Evolutionary conservation across 1,140 invertebrate species (phyloP).

Genomic region (Schlechtendalia chinensis): DNA sequence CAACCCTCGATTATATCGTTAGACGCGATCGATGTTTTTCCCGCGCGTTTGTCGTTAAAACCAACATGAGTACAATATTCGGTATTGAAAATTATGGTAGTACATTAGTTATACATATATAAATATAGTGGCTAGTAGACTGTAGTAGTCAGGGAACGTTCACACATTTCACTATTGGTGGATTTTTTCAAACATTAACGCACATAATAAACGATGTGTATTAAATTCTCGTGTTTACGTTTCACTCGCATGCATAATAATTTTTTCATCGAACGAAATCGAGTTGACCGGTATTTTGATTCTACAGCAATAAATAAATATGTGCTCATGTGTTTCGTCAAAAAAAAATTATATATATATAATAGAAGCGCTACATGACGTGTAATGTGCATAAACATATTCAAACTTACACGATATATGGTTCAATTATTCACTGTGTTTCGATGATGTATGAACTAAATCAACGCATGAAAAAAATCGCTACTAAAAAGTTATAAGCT

Average conservation of each 20-base stretch:
- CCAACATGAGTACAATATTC: neutral
- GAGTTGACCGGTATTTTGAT: slow-evolving; percentile 9
- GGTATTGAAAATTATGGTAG: neutral
- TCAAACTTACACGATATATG: neutral
- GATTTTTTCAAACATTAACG: neutral
- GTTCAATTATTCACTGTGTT: neutral
- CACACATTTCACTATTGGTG: neutral
- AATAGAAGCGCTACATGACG: neutral
- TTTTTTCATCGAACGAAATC: neutral
- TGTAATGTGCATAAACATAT: neutral
- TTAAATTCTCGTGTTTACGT: neutral
- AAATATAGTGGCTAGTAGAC: no score
- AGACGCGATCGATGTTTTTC: neutral
- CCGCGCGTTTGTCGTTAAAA: neutral
- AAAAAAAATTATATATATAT: neutral
- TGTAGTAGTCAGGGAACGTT: neutral
- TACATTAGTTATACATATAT: neutral
- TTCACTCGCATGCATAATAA: neutral
- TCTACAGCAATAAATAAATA: slow-evolving; percentile 24
- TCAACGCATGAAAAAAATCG: neutral
- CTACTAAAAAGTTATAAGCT: neutral
- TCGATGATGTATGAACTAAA: slow-evolving; percentile 18
- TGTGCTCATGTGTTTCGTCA: neutral
- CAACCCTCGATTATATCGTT: neutral
- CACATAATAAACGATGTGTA: neutral